Percentiles rank a stretch among this genome's conserved stretches.
These are phyloP conservation scores for Vidua macroura DNA, from an alignment of 2,113 vertebrate genomes.

Conservation along the genomic window DNA sequence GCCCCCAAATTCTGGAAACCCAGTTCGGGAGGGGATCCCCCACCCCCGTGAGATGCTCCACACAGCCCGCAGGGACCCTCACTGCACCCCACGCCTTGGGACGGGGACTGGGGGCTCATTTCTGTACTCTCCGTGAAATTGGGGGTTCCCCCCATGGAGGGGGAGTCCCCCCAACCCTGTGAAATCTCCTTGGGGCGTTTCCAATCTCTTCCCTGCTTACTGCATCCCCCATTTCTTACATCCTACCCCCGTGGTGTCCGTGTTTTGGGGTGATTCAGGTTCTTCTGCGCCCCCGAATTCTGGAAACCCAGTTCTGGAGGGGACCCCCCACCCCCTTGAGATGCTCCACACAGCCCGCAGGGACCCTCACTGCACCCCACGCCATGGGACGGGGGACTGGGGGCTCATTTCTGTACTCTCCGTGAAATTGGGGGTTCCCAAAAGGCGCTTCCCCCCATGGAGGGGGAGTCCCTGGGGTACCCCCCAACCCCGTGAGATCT, in stretches of 20 bases:
- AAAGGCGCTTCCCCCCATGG: too few relatives aligned
- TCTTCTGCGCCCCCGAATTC: too few relatives aligned
- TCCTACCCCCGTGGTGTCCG: too few relatives aligned
- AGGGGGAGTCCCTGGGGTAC: too few relatives aligned
- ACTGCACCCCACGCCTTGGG: not conserved
- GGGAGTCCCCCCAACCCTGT: too few relatives aligned
- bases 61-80: not conserved
- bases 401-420: not conserved
- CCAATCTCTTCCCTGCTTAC: not conserved
- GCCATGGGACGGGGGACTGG: too few relatives aligned
- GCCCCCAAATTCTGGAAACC: not conserved
- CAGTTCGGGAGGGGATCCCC: accelerated
- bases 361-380: not conserved
- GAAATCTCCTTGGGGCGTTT: not conserved
- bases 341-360: not conserved
- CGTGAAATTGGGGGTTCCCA: not conserved
- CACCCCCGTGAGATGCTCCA: not conserved
- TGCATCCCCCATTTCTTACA: not conserved
- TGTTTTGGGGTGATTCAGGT: too few relatives aligned
- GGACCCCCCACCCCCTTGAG: not conserved
- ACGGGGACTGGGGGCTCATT: not conserved
- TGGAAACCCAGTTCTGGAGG: accelerated
- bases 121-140: not conserved
- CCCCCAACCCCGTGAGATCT: not conserved
- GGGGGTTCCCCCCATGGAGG: not conserved